phyloP scores from a whole-genome alignment of 1,140 invertebrate genomes.

The Ips nitidus region DNA sequence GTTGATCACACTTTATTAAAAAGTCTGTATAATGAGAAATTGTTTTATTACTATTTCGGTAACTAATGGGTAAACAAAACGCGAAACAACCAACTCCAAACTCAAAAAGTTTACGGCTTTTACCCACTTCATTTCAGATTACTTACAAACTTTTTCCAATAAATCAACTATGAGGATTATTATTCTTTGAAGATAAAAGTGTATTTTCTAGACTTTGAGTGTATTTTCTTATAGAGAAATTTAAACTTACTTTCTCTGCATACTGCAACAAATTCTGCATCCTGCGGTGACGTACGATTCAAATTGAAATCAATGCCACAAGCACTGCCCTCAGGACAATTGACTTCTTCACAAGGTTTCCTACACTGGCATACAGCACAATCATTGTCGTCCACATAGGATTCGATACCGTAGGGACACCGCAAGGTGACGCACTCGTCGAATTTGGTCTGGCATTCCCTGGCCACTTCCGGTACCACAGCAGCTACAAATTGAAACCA shows the following conservation, averaged over 20 bases:
- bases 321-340: slow-evolving; percentile 64
- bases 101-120: too few relatives aligned
- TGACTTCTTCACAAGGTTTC: slow-evolving; percentile 69
- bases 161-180: too few relatives aligned
- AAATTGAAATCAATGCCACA: slow-evolving; percentile 65
- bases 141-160: too few relatives aligned
- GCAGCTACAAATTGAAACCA: slow-evolving; percentile 5
- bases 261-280: slow-evolving; percentile 56
- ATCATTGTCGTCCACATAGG: slow-evolving; percentile 62
- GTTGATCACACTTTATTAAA: too few relatives aligned
- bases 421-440: slow-evolving; percentile 62
- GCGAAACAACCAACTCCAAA: too few relatives aligned
- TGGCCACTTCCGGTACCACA: slow-evolving; percentile 48
- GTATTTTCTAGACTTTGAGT: too few relatives aligned
- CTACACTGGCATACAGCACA: slow-evolving; percentile 77
- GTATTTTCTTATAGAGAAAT: too few relatives aligned
- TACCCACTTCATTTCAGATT: too few relatives aligned
- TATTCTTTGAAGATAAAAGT: too few relatives aligned
- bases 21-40: too few relatives aligned
- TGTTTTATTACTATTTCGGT: too few relatives aligned
- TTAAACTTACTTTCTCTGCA: slow-evolving; percentile 64
- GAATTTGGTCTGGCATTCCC: slow-evolving; percentile 58
- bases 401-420: slow-evolving; percentile 77
- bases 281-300: slow-evolving; percentile 52
- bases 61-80: too few relatives aligned